Conservation (phyloP, 2,888 invertebrate species). For the Apantesis nais region DNA sequence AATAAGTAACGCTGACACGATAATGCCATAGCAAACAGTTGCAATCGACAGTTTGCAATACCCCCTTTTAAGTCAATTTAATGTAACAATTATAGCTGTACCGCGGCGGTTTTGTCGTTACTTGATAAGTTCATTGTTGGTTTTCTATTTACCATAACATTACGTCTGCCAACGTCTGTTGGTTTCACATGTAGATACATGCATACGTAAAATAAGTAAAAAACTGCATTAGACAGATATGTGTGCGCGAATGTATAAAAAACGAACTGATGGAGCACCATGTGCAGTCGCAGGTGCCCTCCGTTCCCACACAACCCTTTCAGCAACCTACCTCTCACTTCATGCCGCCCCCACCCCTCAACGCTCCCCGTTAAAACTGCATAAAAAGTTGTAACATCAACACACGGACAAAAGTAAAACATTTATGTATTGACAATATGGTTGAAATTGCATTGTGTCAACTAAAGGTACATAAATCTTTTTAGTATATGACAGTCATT, state of each 20-base stretch:
- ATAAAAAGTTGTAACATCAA: slow-evolving; percentile 63
- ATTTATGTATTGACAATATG: slow-evolving; percentile 16
- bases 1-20: slow-evolving; percentile 76
- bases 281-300: slow-evolving; percentile 86
- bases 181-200: slow-evolving; percentile 46
- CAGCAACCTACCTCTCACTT: slow-evolving; percentile 69
- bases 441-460: slow-evolving; percentile 29
- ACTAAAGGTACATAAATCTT: slow-evolving; percentile 46
- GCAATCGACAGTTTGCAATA: slow-evolving; percentile 77
- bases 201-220: slow-evolving; percentile 64
- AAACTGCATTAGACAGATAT: slow-evolving; percentile 82
- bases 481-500: slow-evolving; percentile 58
- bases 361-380: slow-evolving; percentile 58
- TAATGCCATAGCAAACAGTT: slow-evolving; percentile 80
- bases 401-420: slow-evolving; percentile 39
- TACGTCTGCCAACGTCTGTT: slow-evolving; percentile 20
- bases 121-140: slow-evolving; percentile 45
- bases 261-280: slow-evolving; percentile 78
- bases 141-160: slow-evolving; percentile 27
- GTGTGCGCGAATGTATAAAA: slow-evolving; percentile 81
- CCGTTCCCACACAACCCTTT: slow-evolving; percentile 87
- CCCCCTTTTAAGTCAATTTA: slow-evolving; percentile 58
- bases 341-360: slow-evolving; percentile 61
- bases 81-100: slow-evolving; percentile 59
- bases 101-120: slow-evolving; percentile 33